These are phyloP conservation scores for Apodemia zela DNA, from an alignment of 2,888 invertebrate species.

Conservation along the genomic window DNA sequence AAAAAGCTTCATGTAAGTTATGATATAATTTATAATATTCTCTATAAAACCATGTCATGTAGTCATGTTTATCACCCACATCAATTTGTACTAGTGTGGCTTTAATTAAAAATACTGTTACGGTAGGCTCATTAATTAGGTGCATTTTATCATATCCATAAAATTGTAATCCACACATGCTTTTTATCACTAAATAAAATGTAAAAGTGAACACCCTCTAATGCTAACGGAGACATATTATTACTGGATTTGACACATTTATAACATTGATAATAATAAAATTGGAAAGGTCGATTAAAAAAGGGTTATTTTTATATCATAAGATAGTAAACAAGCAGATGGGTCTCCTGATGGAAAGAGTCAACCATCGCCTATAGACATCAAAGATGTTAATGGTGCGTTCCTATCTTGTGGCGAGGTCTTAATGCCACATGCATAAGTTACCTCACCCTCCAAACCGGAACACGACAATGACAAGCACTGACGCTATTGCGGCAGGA, in stretches of 20 bases:
- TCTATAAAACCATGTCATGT: neutral
- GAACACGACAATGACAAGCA: no score
- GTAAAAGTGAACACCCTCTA: conserved; percentile 50
- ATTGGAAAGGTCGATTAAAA: no score
- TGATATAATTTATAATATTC: neutral
- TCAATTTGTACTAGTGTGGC: conserved; percentile 12
- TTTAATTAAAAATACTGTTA: conserved; percentile 10
- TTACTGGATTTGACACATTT: conserved; percentile 27
- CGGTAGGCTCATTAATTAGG: conserved; percentile 5
- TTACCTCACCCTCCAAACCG: no score
- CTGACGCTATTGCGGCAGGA: no score
- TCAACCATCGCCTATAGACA: no score
- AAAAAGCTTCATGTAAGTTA: neutral
- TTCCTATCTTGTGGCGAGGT: no score
- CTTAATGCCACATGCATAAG: no score
- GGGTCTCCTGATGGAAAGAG: no score
- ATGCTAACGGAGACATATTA: conserved; percentile 33
- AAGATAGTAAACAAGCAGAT: no score
- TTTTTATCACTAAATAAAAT: conserved; percentile 61
- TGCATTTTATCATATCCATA: conserved; percentile 34
- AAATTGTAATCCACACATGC: conserved; percentile 53
- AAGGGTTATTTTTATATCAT: no score
- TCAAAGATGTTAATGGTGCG: no score
- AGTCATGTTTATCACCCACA: conserved; percentile 4
- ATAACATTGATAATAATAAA: no score